Evolutionary conservation across 1,140 invertebrate genomes (phyloP).

Genomic region (Drosophila neocordata): DNA sequence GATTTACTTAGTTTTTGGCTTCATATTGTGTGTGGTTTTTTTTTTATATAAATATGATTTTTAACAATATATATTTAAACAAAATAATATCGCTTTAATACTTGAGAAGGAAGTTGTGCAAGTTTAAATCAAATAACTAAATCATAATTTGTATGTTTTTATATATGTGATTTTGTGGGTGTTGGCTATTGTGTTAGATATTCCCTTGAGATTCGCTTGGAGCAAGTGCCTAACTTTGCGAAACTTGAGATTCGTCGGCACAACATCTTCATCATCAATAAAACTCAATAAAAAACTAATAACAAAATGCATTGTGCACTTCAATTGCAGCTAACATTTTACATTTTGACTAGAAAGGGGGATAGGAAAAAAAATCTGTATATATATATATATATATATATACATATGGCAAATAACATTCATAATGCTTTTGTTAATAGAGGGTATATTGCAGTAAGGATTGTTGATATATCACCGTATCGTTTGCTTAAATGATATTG

Average conservation of each 20-base stretch:
- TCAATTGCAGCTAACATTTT: slow-evolving; percentile 47
- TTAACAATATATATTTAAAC: slow-evolving; percentile 58
- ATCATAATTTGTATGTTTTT: slow-evolving; percentile 31
- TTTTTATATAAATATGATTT: slow-evolving; percentile 58
- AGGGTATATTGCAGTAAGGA: background rate
- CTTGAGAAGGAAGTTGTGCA: slow-evolving; percentile 81
- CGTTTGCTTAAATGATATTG: background rate
- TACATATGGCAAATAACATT: slow-evolving; percentile 20
- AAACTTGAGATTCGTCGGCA: slow-evolving; percentile 74
- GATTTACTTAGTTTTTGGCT: slow-evolving; percentile 63
- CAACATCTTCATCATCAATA: slow-evolving; percentile 28
- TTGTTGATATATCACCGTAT: slow-evolving; percentile 1
- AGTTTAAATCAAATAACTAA: slow-evolving; percentile 56
- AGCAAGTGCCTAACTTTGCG: slow-evolving; percentile 62
- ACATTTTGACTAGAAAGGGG: slow-evolving; percentile 73
- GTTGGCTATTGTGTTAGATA: slow-evolving; percentile 60
- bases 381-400: background rate
- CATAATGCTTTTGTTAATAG: slow-evolving; percentile 7
- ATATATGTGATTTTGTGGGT: slow-evolving; percentile 16
- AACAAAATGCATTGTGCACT: slow-evolving; percentile 74
- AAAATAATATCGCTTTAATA: slow-evolving; percentile 82
- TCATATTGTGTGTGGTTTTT: slow-evolving; percentile 49
- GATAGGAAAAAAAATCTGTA: background rate
- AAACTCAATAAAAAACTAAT: slow-evolving; percentile 73
- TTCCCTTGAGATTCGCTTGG: slow-evolving; percentile 76